These are phyloP conservation scores for Leptinotarsa defecta DNA, from an alignment of 1,140 invertebrate species.

Conservation along the genomic window DNA sequence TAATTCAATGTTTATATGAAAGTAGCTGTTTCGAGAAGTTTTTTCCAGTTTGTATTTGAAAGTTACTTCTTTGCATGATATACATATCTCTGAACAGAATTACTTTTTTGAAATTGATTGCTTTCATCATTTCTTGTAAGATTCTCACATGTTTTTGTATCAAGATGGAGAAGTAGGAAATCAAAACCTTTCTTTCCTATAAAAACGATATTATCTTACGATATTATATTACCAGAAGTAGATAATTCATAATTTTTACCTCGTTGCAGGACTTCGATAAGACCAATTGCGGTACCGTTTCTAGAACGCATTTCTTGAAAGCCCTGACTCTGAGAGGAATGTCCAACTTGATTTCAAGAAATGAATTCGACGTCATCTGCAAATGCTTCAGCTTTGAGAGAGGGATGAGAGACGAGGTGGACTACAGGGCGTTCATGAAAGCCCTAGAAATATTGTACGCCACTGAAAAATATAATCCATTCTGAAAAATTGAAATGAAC, in stretches of 20 bases:
- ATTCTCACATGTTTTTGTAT: too few relatives aligned
- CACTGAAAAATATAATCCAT: constrained; percentile 56
- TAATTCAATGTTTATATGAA: too few relatives aligned
- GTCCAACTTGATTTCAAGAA: constrained; percentile 62
- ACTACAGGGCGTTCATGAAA: constrained; percentile 65
- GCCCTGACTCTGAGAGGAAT: constrained; percentile 65
- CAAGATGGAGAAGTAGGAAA: too few relatives aligned
- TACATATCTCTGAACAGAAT: too few relatives aligned
- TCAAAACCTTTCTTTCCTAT: too few relatives aligned
- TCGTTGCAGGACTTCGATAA: constrained; percentile 67
- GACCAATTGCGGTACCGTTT: constrained; percentile 66
- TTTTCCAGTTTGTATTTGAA: too few relatives aligned
- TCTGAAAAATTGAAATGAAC: constrained; percentile 45
- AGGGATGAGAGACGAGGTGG: constrained; percentile 64
- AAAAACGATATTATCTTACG: too few relatives aligned
- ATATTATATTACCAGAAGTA: too few relatives aligned
- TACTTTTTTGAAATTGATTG: too few relatives aligned
- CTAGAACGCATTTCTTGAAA: constrained; percentile 63
- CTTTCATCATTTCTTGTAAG: too few relatives aligned
- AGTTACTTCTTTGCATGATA: too few relatives aligned
- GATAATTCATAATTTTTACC: background rate
- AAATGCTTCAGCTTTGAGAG: constrained; percentile 69
- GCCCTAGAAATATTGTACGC: constrained; percentile 61
- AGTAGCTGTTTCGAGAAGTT: too few relatives aligned
- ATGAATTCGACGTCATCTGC: constrained; percentile 66